Percentiles rank a stretch among this genome's conserved stretches.
Evolutionary conservation across 1,140 invertebrate genomes (phyloP).

Genomic region (Hesperophylax magnus): DNA sequence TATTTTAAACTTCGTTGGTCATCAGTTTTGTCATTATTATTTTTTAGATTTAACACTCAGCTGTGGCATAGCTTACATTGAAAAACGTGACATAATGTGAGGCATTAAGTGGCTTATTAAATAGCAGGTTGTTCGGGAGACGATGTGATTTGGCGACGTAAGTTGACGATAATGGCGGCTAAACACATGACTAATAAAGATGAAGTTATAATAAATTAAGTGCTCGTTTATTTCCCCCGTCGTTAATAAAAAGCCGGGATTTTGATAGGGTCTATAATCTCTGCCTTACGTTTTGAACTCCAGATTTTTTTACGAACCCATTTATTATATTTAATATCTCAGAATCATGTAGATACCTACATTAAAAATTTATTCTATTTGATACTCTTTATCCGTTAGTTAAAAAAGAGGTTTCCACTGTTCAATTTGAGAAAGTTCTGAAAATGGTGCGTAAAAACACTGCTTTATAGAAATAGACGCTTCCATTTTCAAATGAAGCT

Average conservation of each 20-base stretch:
- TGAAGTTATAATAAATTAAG: conserved; percentile 30
- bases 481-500: conserved; percentile 1
- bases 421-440: too few relatives aligned
- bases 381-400: too few relatives aligned
- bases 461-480: not conserved
- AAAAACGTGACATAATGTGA: conserved; percentile 25
- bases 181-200: conserved; percentile 32
- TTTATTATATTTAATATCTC: too few relatives aligned
- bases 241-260: conserved; percentile 6
- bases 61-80: not conserved
- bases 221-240: not conserved
- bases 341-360: too few relatives aligned
- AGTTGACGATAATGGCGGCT: conserved; percentile 18
- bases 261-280: not conserved
- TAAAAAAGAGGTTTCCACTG: too few relatives aligned
- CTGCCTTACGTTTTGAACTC: not conserved
- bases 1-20: too few relatives aligned
- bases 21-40: too few relatives aligned
- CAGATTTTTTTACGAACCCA: too few relatives aligned
- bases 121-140: conserved; percentile 20
- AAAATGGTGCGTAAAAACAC: too few relatives aligned
- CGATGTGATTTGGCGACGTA: conserved; percentile 23
- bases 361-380: too few relatives aligned
- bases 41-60: too few relatives aligned
- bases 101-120: conserved; percentile 19